phyloP scores from a whole-genome alignment of 2,113 vertebrate genomes.

The Phaethornis superciliosus region DNA sequence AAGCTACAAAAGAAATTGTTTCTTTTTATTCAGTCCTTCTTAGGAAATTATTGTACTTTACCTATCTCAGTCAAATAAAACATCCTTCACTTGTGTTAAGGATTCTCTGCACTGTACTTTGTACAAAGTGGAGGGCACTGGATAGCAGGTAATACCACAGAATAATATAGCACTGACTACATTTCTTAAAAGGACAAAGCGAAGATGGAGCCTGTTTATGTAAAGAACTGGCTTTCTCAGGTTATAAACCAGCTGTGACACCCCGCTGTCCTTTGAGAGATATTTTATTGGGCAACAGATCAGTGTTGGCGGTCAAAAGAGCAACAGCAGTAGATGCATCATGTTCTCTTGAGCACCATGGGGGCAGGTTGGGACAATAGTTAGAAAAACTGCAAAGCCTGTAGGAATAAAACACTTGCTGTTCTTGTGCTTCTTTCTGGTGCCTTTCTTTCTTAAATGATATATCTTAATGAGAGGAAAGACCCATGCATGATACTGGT shows the following conservation, averaged over 20 bases:
- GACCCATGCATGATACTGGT: fast-evolving
- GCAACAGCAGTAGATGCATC: constrained; percentile 34
- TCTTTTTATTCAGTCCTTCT: constrained; percentile 12
- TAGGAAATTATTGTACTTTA: background rate
- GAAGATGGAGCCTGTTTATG: background rate
- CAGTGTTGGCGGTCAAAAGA: constrained; percentile 15
- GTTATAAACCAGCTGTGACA: constrained; percentile 30
- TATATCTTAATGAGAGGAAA: background rate
- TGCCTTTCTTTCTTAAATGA: background rate
- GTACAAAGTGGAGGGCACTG: background rate
- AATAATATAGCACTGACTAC: background rate
- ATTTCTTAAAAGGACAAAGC: constrained; percentile 1
- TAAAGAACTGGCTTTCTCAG: background rate
- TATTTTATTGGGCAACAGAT: constrained; percentile 35
- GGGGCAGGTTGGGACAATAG: background rate
- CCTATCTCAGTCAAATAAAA: background rate
- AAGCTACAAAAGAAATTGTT: background rate
- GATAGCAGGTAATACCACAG: background rate
- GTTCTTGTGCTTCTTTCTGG: background rate
- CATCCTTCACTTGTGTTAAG: background rate
- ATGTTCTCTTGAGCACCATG: background rate
- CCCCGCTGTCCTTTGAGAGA: background rate
- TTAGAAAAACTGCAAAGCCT: background rate
- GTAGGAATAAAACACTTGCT: background rate
- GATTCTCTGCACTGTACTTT: background rate